Percentiles rank a stretch among this genome's conserved stretches.
These are phyloP conservation scores for Cairina moschata DNA, from an alignment of 2,113 vertebrate genomes.

Conservation along the genomic window DNA sequence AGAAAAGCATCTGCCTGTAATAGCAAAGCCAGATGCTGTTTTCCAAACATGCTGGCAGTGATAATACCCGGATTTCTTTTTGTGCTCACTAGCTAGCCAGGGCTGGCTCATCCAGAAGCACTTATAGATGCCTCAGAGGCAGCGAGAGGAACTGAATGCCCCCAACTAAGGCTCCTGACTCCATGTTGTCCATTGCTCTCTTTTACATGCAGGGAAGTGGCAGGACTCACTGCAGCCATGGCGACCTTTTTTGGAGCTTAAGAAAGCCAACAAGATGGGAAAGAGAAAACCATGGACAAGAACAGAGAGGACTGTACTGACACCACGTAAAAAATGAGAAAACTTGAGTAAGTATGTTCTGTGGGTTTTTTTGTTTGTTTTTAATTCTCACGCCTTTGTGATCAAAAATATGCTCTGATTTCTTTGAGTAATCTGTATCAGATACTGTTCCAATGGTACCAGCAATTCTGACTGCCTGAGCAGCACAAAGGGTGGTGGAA, in stretches of 20 bases:
- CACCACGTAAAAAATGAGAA: not conserved
- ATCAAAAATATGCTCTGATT: not conserved
- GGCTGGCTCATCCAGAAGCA: not conserved
- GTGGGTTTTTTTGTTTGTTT: not conserved
- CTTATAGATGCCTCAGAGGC: rapidly evolving
- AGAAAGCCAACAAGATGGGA: not conserved
- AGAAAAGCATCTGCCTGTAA: not conserved
- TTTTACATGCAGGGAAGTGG: not conserved
- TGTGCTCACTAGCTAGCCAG: not conserved
- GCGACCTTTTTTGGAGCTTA: not conserved
- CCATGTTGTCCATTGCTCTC: rapidly evolving
- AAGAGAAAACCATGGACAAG: not conserved
- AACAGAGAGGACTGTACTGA: not conserved
- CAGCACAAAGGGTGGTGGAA: not conserved
- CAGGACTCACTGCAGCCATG: not conserved
- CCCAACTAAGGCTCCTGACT: not conserved
- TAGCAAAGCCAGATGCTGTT: not conserved
- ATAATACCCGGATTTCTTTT: not conserved
- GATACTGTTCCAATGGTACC: not conserved
- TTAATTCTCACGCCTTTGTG: not conserved
- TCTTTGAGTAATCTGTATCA: not conserved
- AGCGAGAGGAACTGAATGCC: rapidly evolving
- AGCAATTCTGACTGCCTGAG: not conserved
- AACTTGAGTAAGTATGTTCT: not conserved
- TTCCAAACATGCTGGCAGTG: rapidly evolving